These are phyloP conservation scores for Mythimna albipuncta DNA, from an alignment of 2,888 invertebrate genomes.

Conservation along the genomic window DNA sequence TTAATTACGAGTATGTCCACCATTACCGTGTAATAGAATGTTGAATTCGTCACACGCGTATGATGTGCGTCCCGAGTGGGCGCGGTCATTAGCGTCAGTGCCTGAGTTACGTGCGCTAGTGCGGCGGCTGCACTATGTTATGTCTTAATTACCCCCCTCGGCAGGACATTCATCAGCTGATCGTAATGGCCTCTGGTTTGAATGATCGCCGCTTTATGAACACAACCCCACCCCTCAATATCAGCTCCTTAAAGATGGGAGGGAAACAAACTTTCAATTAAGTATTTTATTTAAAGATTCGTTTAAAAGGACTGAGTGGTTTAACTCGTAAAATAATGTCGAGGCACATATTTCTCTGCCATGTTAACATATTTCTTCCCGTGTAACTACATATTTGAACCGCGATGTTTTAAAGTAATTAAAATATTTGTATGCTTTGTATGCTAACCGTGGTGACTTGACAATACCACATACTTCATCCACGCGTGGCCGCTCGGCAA, in stretches of 20 bases:
- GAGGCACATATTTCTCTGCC: neutral
- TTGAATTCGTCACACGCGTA: conserved; percentile 34
- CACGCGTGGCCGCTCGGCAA: conserved; percentile 1
- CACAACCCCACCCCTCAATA: conserved; percentile 39
- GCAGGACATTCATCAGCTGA: conserved; percentile 51
- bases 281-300: conserved; percentile 42
- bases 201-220: conserved; percentile 51
- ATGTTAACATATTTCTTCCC: conserved; percentile 10
- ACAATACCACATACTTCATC: conserved; percentile 29
- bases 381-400: neutral
- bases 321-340: neutral
- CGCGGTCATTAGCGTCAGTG: conserved; percentile 49
- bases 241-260: conserved; percentile 21
- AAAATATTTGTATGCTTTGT: conserved; percentile 31
- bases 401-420: conserved; percentile 17
- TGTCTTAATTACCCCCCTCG: conserved; percentile 61
- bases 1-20: conserved; percentile 22
- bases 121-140: conserved; percentile 27
- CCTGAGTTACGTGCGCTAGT: conserved; percentile 30
- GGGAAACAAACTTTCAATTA: conserved; percentile 39
- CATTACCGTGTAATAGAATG: conserved; percentile 40
- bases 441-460: conserved; percentile 12
- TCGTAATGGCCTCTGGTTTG: conserved; percentile 41
- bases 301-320: neutral
- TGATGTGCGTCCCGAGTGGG: conserved; percentile 16